These are phyloP conservation scores for Chrysomallon squamiferum DNA, from an alignment of 1,140 invertebrate genomes.

Conservation along the genomic window DNA sequence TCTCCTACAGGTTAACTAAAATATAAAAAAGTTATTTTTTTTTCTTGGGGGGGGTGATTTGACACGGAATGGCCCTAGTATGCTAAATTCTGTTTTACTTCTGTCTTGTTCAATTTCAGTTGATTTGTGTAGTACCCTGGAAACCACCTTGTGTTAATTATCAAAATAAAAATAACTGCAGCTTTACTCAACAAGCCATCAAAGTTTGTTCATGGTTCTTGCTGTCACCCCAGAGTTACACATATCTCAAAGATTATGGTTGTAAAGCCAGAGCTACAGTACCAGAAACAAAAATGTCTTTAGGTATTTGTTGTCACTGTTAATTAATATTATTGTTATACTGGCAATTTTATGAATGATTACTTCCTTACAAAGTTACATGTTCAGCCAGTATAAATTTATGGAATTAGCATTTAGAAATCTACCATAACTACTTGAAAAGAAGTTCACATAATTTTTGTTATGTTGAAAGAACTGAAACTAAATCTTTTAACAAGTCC, in stretches of 20 bases:
- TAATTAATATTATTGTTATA: no score
- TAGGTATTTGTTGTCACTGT: not conserved
- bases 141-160: constrained; percentile 22
- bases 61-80: no score
- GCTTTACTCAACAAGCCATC: constrained; percentile 2
- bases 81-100: no score
- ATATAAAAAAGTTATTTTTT: no score
- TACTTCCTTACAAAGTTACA: not conserved
- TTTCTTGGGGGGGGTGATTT: no score
- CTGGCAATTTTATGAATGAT: not conserved
- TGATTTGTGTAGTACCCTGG: constrained; percentile 33
- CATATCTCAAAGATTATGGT: constrained; percentile 5
- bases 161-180: constrained; percentile 14
- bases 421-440: constrained; percentile 2
- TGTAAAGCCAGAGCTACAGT: constrained; percentile 28
- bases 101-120: constrained; percentile 2
- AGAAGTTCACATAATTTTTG: constrained; percentile 7
- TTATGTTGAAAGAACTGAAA: constrained; percentile 10
- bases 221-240: constrained; percentile 28
- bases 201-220: constrained; percentile 17
- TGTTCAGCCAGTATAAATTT: constrained; percentile 11
- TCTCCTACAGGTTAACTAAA: no score
- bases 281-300: constrained; percentile 10
- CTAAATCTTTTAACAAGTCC: no score
- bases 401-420: constrained; percentile 5